phyloP scores from a whole-genome alignment of 37 sponge, comb jelly and placozoan species.

The Ephydatia muelleri region DNA sequence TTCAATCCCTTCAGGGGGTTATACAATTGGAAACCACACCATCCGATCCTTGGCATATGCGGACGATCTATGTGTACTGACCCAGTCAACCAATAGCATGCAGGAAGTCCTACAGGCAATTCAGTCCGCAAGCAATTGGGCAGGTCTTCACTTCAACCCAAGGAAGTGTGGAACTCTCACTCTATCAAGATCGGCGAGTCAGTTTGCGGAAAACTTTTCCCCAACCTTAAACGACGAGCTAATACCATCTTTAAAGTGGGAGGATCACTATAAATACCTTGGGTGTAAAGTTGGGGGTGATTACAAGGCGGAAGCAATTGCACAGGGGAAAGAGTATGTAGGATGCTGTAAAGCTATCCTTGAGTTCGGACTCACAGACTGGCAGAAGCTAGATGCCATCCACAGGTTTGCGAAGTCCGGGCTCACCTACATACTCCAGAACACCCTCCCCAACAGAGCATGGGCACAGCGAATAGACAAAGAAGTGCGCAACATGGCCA shows the following conservation, averaged over 20 bases:
- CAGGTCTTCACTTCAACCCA: constrained; percentile 24
- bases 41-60: too few relatives aligned
- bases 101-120: neutral
- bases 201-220: neutral
- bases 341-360: neutral
- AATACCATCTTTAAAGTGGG: constrained; percentile 15
- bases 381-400: too few relatives aligned
- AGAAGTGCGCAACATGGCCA: neutral
- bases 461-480: constrained; percentile 16
- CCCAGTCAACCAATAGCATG: too few relatives aligned
- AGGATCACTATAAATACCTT: constrained; percentile 27
- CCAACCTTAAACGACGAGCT: neutral
- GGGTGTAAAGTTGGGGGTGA: neutral
- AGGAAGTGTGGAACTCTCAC: too few relatives aligned
- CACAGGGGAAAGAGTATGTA: neutral
- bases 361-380: neutral
- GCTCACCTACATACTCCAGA: neutral
- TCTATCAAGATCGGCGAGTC: too few relatives aligned
- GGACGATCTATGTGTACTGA: too few relatives aligned
- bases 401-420: constrained; percentile 22
- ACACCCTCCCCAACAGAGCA: too few relatives aligned
- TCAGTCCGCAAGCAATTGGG: too few relatives aligned
- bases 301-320: too few relatives aligned
- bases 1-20: too few relatives aligned
- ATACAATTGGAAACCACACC: too few relatives aligned